phyloP scores from a whole-genome alignment of 1,140 invertebrate genomes.

The silkworm (Bombyx mori) region DNA sequence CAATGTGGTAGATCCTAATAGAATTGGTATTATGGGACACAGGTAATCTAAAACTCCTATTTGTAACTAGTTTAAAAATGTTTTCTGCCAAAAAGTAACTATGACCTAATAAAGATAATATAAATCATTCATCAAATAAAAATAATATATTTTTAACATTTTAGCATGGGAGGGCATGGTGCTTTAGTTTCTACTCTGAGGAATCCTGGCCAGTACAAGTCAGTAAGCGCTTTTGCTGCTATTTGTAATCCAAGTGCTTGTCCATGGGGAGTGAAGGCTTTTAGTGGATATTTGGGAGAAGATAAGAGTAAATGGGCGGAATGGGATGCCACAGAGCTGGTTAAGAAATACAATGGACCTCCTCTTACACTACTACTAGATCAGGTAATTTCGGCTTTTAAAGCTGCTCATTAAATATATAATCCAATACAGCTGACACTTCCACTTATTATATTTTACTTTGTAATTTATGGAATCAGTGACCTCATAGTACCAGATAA shows the following conservation, averaged over 20 bases:
- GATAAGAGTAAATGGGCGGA: constrained; percentile 80
- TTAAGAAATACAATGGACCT: constrained; percentile 88
- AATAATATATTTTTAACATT: constrained; percentile 30
- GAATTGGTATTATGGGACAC: constrained; percentile 89
- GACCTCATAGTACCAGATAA: too few relatives aligned
- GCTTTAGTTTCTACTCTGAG: constrained; percentile 93
- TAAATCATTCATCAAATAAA: neutral
- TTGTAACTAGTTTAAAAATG: neutral
- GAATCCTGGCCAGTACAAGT: constrained; percentile 91
- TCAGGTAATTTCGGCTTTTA: constrained; percentile 76
- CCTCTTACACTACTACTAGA: constrained; percentile 89
- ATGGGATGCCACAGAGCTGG: constrained; percentile 92
- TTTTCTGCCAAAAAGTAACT: neutral
- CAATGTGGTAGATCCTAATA: constrained; percentile 67
- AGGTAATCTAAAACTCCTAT: constrained; percentile 70
- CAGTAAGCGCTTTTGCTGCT: constrained; percentile 97
- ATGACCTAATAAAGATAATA: too few relatives aligned
- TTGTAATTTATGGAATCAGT: too few relatives aligned
- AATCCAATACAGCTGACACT: neutral
- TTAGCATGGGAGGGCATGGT: constrained; percentile 97
- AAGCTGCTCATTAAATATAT: neutral
- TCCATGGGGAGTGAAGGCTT: constrained; percentile 91
- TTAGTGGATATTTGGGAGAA: constrained; percentile 89
- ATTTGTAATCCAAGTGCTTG: constrained; percentile 91
- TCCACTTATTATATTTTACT: too few relatives aligned